Percentiles rank a stretch among this genome's conserved stretches.
phyloP scores from a whole-genome alignment of 2,113 vertebrate species.

The Oriolus oriolus region DNA sequence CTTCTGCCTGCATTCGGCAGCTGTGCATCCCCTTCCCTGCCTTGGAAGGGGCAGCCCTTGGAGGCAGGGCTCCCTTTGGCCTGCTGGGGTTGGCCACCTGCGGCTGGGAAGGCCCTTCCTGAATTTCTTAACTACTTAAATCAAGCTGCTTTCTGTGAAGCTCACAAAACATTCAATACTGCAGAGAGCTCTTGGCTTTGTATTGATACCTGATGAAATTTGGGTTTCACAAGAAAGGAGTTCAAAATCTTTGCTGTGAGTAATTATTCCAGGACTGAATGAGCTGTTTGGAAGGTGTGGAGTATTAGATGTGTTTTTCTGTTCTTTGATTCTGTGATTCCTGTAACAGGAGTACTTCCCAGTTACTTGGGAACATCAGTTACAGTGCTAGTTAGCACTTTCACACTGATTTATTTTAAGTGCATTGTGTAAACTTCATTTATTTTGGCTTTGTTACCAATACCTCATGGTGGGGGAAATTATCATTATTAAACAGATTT shows the following conservation, averaged over 20 bases:
- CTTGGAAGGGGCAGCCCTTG: neutral
- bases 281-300: neutral
- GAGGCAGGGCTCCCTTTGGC: neutral
- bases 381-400: neutral
- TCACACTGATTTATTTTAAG: neutral
- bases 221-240: neutral
- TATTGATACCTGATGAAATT: neutral
- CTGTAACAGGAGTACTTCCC: neutral
- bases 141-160: neutral
- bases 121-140: neutral
- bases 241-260: neutral
- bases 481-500: neutral
- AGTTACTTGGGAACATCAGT: neutral
- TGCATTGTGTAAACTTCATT: neutral
- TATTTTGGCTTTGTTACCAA: neutral
- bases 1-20: fast-evolving
- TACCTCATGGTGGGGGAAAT: neutral
- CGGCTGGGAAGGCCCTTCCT: neutral
- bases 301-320: neutral
- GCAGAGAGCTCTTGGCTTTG: neutral
- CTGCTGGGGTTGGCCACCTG: neutral
- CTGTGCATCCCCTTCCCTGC: neutral
- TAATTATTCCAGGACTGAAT: neutral
- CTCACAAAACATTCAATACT: neutral
- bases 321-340: neutral